Percentiles rank a stretch among this genome's conserved stretches.
These are phyloP conservation scores for Gerris lacustris DNA, from an alignment of 2,888 invertebrate species.

Conservation along the genomic window DNA sequence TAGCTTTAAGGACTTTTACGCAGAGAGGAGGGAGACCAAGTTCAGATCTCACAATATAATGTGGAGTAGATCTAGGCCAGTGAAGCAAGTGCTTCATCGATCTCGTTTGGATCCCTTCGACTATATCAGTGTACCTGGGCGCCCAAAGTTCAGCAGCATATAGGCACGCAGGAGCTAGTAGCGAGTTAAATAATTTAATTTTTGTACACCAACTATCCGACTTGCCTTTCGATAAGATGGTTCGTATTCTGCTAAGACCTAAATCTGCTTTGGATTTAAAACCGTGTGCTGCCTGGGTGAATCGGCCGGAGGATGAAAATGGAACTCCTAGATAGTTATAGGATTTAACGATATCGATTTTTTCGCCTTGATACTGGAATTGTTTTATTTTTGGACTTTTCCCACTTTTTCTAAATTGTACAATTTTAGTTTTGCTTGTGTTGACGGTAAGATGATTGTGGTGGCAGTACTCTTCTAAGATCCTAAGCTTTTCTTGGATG, in stretches of 20 bases:
- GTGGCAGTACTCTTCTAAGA: constrained; percentile 10
- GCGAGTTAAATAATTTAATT: neutral
- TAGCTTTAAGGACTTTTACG: neutral
- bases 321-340: neutral
- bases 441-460: constrained; percentile 11
- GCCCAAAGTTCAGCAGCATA: constrained; percentile 2
- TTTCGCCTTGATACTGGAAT: neutral
- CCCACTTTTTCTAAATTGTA: constrained; percentile 6
- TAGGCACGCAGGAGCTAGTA: neutral
- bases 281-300: neutral
- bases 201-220: neutral
- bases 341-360: neutral
- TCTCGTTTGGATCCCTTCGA: neutral
- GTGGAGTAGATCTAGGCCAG: neutral
- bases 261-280: neutral
- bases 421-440: constrained; percentile 13
- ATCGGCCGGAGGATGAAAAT: neutral
- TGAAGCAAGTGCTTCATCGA: neutral
- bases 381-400: neutral
- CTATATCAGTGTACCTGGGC: neutral
- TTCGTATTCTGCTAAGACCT: neutral
- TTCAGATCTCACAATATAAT: neutral
- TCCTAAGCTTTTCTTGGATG: neutral
- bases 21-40: neutral
- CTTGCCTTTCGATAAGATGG: neutral